phyloP scores from a whole-genome alignment of 2,113 vertebrate genomes.

The Baryphthengus martii region DNA sequence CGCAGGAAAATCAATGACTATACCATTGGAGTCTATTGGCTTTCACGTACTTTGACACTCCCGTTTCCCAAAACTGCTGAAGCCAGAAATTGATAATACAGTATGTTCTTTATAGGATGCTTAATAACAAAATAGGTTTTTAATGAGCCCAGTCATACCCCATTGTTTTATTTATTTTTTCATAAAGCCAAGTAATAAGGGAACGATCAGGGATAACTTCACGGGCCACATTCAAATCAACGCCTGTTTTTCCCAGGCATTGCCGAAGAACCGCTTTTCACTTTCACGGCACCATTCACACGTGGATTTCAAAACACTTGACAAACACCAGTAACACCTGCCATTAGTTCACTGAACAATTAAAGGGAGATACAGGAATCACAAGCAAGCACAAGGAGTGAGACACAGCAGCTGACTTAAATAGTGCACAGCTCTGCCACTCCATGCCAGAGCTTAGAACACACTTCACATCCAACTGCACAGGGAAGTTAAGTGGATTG shows the following conservation, averaged over 20 bases:
- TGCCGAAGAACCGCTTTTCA: background rate
- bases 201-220: background rate
- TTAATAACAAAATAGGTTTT: slow-evolving; percentile 35
- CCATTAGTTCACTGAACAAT: background rate
- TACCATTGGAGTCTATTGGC: background rate
- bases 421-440: background rate
- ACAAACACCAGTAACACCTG: background rate
- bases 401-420: background rate
- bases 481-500: background rate
- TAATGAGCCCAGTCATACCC: slow-evolving; percentile 29
- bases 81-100: slow-evolving; percentile 47
- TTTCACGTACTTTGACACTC: background rate
- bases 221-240: background rate
- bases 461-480: background rate
- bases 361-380: background rate
- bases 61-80: background rate
- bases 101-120: background rate
- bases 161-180: slow-evolving; percentile 51
- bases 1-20: slow-evolving; percentile 32
- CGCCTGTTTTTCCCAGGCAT: background rate
- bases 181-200: slow-evolving; percentile 11
- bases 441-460: background rate
- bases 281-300: background rate
- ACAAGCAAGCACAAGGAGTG: background rate
- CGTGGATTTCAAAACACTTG: background rate